Base-by-base conservation (phyloP, 2,888 invertebrate species). In the Spialia ferax region DNA sequence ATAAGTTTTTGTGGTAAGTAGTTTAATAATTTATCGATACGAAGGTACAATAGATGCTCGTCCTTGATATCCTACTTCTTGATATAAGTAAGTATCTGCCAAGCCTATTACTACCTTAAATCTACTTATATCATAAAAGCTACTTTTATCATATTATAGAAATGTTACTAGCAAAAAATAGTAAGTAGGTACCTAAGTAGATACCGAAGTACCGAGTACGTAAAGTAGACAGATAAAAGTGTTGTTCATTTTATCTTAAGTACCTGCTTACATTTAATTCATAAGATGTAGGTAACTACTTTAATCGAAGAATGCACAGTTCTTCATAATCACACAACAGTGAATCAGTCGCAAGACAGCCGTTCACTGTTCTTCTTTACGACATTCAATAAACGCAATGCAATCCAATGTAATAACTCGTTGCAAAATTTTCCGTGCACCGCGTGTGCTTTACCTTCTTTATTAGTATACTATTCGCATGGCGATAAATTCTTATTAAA, bases 331-430 rank as follows among this genome's bases (percentile, higher is more conserved):
- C 18, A 45, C 18, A 45, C 18, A 8, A 18, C 18, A 45, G 45
- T 45, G 45, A 45, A 45, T 45, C 45, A 45, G 1, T 18, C 45
- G 8, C 13, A 18, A 15, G 10, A 45, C 45, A n/a, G 57, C 22
- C 11, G n/a, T 38, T 38, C 11, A 57, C 57, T 22, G 57, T 22
- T 56, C 73, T 22, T 56, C 73, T 10, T 54, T 61, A 42, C 26
- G 23, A 45, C 22, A 57, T 57, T 13, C n/a, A 35, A 42, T 50
- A 50, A 10, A 22, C 13, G 11, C 50, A n/a, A n/a, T n/a, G 38
- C 38, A 8, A 35, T 35, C 11, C 35, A 50, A 50, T 50, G 22
- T 11, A 22, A 50, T 50, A 15, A 18, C 29, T 29, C 29, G 22
- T 57, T 38, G 56, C 56, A 57, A 38, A 57, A 57, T 38, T 57